Conservation (phyloP, 2,113 vertebrate genomes). For the Lucifuga dentata region DNA sequence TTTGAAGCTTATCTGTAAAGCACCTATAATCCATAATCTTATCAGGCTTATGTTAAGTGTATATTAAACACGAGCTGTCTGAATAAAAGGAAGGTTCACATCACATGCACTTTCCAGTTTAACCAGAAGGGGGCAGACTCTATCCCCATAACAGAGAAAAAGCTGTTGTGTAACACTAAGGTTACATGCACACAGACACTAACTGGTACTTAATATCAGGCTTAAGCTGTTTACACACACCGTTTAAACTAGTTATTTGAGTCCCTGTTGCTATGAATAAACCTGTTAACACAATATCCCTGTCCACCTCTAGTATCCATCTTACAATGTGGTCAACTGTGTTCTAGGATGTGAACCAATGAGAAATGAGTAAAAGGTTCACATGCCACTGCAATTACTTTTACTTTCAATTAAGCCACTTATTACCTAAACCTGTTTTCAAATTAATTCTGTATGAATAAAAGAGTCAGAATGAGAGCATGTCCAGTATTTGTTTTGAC, state of each 20-base stretch:
- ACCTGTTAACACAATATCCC: conserved; percentile 17
- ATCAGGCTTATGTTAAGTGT: neutral
- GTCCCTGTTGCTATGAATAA: conserved; percentile 26
- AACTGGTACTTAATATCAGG: conserved; percentile 17
- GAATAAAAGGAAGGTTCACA: neutral
- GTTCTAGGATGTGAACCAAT: neutral
- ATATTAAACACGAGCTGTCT: neutral
- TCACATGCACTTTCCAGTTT: conserved; percentile 8
- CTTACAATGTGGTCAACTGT: too few species aligned
- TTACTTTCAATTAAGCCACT: too few species aligned
- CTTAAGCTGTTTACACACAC: conserved; percentile 46
- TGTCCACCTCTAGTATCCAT: neutral
- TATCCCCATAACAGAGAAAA: conserved; percentile 16
- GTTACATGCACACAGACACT: conserved; percentile 21
- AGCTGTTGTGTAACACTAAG: conserved; percentile 29
- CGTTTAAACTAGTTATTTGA: conserved; percentile 29
- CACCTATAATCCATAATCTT: neutral
- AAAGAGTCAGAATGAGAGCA: too few species aligned
- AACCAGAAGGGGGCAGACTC: conserved; percentile 47
- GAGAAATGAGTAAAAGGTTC: neutral
- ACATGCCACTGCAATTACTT: neutral
- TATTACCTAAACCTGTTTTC: neutral
- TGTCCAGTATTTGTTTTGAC: too few species aligned
- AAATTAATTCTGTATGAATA: neutral
- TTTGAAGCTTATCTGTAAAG: neutral